A percentile compares a stretch with the other conserved stretches of the same genome.
Conservation (phyloP, 2,113 vertebrate genomes). For the Thermophis baileyi region DNA sequence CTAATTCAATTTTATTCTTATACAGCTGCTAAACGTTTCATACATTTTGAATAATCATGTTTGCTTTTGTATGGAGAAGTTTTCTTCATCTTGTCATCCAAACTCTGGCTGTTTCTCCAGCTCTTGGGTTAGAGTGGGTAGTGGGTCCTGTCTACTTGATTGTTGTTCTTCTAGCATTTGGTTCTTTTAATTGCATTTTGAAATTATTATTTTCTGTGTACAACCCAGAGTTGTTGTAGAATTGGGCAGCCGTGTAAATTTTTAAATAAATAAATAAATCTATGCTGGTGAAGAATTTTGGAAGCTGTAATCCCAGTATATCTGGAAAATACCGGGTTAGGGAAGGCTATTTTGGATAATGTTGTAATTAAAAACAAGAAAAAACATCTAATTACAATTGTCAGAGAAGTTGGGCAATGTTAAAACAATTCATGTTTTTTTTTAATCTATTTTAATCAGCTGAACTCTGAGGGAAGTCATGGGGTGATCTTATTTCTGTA, state of each 20-base stretch:
- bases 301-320: background rate
- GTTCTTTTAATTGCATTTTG: background rate
- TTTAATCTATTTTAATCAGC: slow-evolving; percentile 62
- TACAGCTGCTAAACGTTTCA: background rate
- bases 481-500: slow-evolving; percentile 87
- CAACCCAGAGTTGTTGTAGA: background rate
- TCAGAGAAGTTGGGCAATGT: background rate
- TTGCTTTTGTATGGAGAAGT: background rate
- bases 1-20: background rate
- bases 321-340: background rate
- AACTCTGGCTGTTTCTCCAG: background rate
- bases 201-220: background rate
- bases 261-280: background rate
- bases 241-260: background rate
- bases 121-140: background rate
- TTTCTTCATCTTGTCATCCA: background rate
- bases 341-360: background rate
- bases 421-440: background rate
- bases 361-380: background rate
- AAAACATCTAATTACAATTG: background rate
- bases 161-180: background rate
- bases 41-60: background rate
- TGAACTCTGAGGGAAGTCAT: slow-evolving; percentile 74
- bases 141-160: background rate
- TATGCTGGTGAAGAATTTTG: background rate